Base-by-base conservation (phyloP, 2,113 vertebrate genomes). In the Oryzias melastigma region DNA sequence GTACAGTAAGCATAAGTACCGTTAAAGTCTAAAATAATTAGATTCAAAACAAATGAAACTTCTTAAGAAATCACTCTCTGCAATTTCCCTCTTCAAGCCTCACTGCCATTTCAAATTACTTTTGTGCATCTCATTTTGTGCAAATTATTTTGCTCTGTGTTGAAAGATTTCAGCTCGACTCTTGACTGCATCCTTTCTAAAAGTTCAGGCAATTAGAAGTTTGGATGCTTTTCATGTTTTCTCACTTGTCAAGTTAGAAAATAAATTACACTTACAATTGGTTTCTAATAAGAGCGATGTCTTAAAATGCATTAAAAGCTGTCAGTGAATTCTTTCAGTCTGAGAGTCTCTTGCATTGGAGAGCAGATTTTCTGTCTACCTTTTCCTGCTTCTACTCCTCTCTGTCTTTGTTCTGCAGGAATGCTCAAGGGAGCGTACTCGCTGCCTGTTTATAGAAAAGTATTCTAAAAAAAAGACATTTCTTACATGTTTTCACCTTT, bases 61-160 rank as follows among this genome's bases (percentile, higher is more conserved):
- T 77, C 45, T 80, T 66, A 73, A 74, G 58, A 74, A 86, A 80
- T 78, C 71, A 56, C 53, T 1, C 6, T 82, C 63, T 77, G 57
- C 66, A 71, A 58, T 71, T 73, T 68, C 73, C 50, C 68, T 69
- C 41, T 76, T 79, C 62, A 64, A 77, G 73, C 68, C 62, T 69
- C 71, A 55, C 47, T 79, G 75, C 75, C 61, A 69, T 80, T 78
- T 82, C 50, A 68, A 73, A 75, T 65, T 43, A 67, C 42, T 67
- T 64, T 19, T 54, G 35, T 65, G 55, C 55, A 56, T 77, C 61
- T 79, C 64, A 82, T 73, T 77, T 80, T 69, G 58, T 60, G 58
- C 41, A 73, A 79, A 68, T 81, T 51, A 62, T 75, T 74, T 75
- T 62, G n/a, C 65, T 75, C 24, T 56, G 60, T 62, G 58, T 49